Conservation (phyloP, 2,113 vertebrate species). For the Bos indicus region DNA sequence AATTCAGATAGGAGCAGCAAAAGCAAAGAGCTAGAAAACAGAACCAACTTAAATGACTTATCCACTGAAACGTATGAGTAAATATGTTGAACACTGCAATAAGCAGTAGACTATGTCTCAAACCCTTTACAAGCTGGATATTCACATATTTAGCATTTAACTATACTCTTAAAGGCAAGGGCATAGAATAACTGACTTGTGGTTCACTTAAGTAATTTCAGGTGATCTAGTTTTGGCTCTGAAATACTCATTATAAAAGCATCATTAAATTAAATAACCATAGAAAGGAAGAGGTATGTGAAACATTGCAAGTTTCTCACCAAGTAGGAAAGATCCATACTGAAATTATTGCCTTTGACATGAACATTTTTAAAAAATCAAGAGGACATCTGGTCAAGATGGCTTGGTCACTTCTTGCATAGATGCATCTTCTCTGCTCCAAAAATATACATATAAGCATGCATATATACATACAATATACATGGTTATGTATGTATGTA, state of each 20-base stretch:
- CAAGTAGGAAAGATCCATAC: constrained; percentile 20
- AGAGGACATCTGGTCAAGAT: background rate
- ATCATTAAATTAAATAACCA: constrained; percentile 21
- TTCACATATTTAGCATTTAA: constrained; percentile 27
- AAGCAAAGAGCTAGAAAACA: constrained; percentile 13
- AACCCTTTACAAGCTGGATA: constrained; percentile 1
- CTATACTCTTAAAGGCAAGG: constrained; percentile 21
- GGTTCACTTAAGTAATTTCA: constrained; percentile 22
- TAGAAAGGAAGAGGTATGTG: background rate
- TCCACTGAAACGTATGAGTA: background rate
- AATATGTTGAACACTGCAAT: background rate
- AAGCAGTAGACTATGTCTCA: background rate
- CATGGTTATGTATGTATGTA: background rate
- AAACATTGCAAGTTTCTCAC: constrained; percentile 12
- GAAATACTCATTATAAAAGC: constrained; percentile 5
- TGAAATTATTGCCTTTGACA: background rate
- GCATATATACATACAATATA: background rate
- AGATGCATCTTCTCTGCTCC: background rate
- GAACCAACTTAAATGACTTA: background rate
- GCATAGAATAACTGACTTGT: background rate
- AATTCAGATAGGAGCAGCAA: background rate
- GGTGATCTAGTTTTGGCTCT: background rate
- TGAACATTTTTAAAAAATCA: constrained; percentile 1
- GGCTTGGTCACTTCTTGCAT: background rate
- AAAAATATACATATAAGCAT: background rate